A percentile compares a stretch with the other conserved stretches of the same genome.
Evolutionary conservation across 2,113 vertebrate genomes (phyloP).

Genomic region (Syngnathus floridae): DNA sequence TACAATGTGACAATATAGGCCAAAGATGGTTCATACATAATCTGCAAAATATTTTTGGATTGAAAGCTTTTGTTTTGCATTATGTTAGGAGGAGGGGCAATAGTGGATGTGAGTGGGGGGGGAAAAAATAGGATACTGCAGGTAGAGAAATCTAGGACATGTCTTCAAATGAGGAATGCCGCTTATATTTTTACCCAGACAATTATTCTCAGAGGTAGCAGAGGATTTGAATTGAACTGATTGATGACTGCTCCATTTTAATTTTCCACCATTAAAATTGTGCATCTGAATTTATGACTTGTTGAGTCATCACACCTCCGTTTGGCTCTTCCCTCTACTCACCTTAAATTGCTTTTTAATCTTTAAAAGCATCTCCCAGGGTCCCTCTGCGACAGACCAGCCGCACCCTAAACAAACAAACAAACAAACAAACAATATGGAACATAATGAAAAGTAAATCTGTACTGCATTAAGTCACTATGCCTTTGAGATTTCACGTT

Average conservation of each 20-base stretch:
- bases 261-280: background rate
- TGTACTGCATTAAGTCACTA: conserved; percentile 41
- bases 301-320: conserved; percentile 23
- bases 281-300: background rate
- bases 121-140: conserved; percentile 39
- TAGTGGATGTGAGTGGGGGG: conserved; percentile 35
- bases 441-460: conserved; percentile 56
- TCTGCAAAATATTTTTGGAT: conserved; percentile 19
- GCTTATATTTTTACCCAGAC: conserved; percentile 19
- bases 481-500: conserved; percentile 42
- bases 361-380: conserved; percentile 15
- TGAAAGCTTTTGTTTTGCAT: conserved; percentile 20
- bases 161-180: conserved; percentile 30
- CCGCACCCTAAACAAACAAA: conserved; percentile 38
- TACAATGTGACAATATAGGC: conserved; percentile 19
- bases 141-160: conserved; percentile 58
- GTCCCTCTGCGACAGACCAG: conserved; percentile 20
- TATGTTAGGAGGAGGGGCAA: conserved; percentile 27
- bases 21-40: conserved; percentile 45
- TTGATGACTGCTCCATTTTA: background rate
- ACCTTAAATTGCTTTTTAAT: conserved; percentile 20
- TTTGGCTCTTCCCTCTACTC: conserved; percentile 27
- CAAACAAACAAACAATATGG: conserved; percentile 38
- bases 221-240: background rate
- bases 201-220: conserved; percentile 21